phyloP scores from a whole-genome alignment of 1,140 invertebrate genomes.

The Brachionus rotundiformis region DNA sequence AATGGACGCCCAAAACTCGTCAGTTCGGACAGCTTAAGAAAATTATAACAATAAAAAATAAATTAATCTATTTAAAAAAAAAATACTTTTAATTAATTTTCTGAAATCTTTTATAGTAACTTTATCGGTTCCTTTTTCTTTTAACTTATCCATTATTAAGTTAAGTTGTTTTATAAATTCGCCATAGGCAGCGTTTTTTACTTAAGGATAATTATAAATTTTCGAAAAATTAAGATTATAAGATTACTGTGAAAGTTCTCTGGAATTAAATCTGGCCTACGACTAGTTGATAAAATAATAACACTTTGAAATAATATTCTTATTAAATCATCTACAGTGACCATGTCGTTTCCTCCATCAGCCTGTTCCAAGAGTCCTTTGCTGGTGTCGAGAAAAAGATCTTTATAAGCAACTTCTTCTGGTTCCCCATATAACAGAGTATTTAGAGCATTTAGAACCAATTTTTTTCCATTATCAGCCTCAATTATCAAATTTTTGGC shows the following conservation, averaged over 20 bases:
- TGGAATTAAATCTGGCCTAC: constrained; percentile 25
- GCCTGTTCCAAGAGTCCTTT: neutral
- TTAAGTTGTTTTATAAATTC: constrained; percentile 18
- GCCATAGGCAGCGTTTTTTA: neutral
- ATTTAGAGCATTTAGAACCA: constrained; percentile 23
- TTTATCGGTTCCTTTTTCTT: constrained; percentile 38
- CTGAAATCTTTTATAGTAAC: constrained; percentile 33
- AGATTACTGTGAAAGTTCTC: constrained; percentile 34
- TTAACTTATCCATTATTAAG: neutral
- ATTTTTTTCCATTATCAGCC: neutral
- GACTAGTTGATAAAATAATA: neutral
- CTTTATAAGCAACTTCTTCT: constrained; percentile 3
- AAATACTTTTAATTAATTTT: constrained; percentile 20
- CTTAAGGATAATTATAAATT: neutral
- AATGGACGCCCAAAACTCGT: constrained; percentile 43
- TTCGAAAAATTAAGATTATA: neutral
- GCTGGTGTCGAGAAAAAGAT: constrained; percentile 36
- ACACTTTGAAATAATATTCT: constrained; percentile 44
- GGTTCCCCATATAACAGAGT: constrained; percentile 2
- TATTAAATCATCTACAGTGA: constrained; percentile 31
- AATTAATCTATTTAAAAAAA: too few relatives aligned
- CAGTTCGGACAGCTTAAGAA: neutral
- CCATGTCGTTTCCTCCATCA: constrained; percentile 13
- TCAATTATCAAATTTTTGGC: neutral
- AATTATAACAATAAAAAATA: too few relatives aligned